A percentile compares a stretch with the other conserved stretches of the same genome.
Conservation (phyloP, 1,140 invertebrate species). For the Polypedilum vanderplanki region DNA sequence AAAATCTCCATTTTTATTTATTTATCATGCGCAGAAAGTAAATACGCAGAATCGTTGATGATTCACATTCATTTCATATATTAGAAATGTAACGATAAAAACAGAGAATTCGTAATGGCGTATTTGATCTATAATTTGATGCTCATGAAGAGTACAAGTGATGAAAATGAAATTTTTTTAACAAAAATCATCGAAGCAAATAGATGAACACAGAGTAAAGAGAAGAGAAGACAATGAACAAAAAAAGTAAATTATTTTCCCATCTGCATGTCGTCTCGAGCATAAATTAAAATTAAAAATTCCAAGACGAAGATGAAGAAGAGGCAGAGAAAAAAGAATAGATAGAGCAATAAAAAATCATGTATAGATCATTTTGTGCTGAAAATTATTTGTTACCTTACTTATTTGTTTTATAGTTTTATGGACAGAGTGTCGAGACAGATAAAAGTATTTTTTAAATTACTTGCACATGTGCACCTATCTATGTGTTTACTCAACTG, state of each 20-base stretch:
- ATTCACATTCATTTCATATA: neutral
- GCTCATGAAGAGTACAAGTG: neutral
- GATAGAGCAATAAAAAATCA: slow-evolving; percentile 1
- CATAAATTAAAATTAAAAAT: slow-evolving; percentile 25
- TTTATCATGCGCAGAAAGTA: slow-evolving; percentile 10
- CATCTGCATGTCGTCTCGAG: slow-evolving; percentile 25
- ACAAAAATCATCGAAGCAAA: slow-evolving; percentile 4
- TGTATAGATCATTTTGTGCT: neutral
- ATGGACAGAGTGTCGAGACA: neutral
- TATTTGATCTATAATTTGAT: too few species aligned
- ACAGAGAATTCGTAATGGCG: too few species aligned
- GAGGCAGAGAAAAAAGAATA: neutral
- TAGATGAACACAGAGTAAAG: neutral
- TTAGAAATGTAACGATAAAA: neutral
- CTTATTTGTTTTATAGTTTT: neutral
- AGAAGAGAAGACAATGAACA: neutral
- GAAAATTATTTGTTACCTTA: too few species aligned
- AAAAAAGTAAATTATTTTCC: neutral
- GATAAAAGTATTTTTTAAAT: too few species aligned
- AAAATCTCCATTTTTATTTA: neutral
- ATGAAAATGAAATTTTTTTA: neutral
- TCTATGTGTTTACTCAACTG: slow-evolving; percentile 1
- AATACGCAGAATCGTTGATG: neutral
- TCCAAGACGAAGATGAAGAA: neutral
- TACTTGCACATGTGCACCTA: neutral